Base-by-base conservation (phyloP, 1,140 invertebrate species). In the Meloidogyne exigua region DNA sequence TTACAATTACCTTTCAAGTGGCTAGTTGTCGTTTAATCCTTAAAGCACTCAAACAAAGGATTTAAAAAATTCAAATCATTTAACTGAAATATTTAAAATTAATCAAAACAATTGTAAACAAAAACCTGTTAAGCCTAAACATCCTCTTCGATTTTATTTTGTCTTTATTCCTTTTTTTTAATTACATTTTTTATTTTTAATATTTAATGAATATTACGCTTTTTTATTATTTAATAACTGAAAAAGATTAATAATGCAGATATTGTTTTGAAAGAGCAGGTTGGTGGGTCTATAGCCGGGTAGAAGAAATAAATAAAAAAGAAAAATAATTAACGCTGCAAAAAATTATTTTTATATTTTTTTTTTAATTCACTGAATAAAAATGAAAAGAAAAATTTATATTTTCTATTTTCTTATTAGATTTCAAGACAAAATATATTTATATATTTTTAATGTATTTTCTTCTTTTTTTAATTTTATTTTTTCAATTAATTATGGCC, bases 221-320 rank as follows among this genome's bases (percentile, higher is more conserved):
- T 57, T 57, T 57, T 57, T n/a, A 10, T 57, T n/a, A n/a, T 57
- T 57, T n/a, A 57, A n/a, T 57, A 57, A 57, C 5, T 4, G 7
- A 57, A n/a, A 57, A n/a, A 57, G 49, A 57, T 57, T 57, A 57
- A 57, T 57, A 57, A 57, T 57, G 49, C n/a, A 15, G 49, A 57
- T 57, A 57, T n/a, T 15, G 28, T 18, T 13, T 18, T 57, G 18
- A n/a, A n/a, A n/a, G 49, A 57, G 49, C n/a, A n/a, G n/a, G n/a
- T n/a, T 32, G 28, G 7, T 32, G 28, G 28, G 28, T 2, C n/a
- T 32, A 32, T 32, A 32, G 28, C 36, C 36, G 49, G 49, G 49
- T n/a, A n/a, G n/a, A n/a, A n/a, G n/a, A n/a, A n/a, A n/a, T n/a
- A 57, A 9, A 57, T n/a, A 4, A 49, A 49, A 18, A 12, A 44